Percentiles rank a stretch among this genome's conserved stretches.
phyloP scores from a whole-genome alignment of 2,888 invertebrate genomes.

The Drosophila pseudotalamancana region DNA sequence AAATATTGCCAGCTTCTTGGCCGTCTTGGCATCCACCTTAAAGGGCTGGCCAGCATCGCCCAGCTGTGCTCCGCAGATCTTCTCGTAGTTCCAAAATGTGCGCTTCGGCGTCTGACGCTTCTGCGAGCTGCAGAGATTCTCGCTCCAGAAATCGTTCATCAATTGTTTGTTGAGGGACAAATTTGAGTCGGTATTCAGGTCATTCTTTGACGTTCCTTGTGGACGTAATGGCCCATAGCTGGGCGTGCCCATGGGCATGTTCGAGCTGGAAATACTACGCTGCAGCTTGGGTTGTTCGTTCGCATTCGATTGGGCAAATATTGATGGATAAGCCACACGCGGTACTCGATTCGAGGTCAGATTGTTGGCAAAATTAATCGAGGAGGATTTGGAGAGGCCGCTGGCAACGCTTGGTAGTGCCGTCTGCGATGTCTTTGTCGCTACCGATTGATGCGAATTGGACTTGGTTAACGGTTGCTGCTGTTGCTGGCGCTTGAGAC shows the following conservation, averaged over 20 bases:
- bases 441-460: constrained; percentile 81
- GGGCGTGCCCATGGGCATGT: constrained; percentile 64
- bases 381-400: constrained; percentile 74
- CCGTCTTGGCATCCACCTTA: constrained; percentile 82
- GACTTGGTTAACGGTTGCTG: constrained; percentile 81
- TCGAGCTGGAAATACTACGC: constrained; percentile 83
- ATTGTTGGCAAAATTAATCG: constrained; percentile 69
- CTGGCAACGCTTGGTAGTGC: not conserved
- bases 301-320: constrained; percentile 58
- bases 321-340: constrained; percentile 82
- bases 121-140: constrained; percentile 81
- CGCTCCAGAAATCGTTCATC: constrained; percentile 84
- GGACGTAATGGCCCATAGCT: constrained; percentile 27
- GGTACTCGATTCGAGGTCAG: constrained; percentile 39
- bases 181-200: constrained; percentile 74
- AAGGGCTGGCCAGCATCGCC: constrained; percentile 78
- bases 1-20: constrained; percentile 81
- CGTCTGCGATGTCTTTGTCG: constrained; percentile 11
- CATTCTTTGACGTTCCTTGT: constrained; percentile 43
- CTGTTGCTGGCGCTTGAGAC: constrained; percentile 79
- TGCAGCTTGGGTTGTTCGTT: constrained; percentile 72
- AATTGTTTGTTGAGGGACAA: constrained; percentile 82
- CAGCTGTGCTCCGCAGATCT: constrained; percentile 80
- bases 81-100: constrained; percentile 84
- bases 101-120: constrained; percentile 81